phyloP scores from a whole-genome alignment of 2,888 invertebrate species.

The Trachelus stipa region DNA sequence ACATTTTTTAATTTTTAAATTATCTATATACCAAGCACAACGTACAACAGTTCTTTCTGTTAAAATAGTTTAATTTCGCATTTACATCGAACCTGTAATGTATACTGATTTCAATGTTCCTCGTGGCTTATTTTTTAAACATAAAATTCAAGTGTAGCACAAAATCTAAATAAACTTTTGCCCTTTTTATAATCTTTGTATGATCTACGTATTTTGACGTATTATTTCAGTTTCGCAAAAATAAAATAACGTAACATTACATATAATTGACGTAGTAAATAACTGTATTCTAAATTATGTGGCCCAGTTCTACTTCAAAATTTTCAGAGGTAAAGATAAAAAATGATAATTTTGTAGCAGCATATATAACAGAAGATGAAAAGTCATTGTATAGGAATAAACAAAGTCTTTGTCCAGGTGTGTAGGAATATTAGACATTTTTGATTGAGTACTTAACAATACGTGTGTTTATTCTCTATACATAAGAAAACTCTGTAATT shows the following conservation, averaged over 20 bases:
- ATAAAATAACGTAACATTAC: neutral
- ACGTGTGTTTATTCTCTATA: slow-evolving; percentile 69
- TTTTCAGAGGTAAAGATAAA: neutral
- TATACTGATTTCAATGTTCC: neutral
- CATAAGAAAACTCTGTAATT: slow-evolving; percentile 74
- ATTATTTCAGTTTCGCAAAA: neutral
- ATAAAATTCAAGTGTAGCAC: neutral
- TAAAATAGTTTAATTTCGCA: slow-evolving; percentile 1
- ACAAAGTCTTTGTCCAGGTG: neutral
- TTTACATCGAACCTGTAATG: neutral
- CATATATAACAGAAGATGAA: neutral
- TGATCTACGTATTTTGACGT: neutral
- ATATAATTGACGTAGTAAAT: neutral
- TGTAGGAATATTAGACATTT: neutral
- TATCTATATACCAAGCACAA: neutral
- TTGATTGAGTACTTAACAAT: neutral
- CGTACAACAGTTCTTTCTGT: neutral
- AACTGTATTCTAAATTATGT: neutral
- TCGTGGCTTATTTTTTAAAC: neutral
- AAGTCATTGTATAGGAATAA: neutral
- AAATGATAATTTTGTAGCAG: neutral
- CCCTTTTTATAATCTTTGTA: neutral
- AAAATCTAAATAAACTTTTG: neutral
- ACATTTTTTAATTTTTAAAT: slow-evolving; percentile 11
- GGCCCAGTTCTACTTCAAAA: neutral